phyloP scores from a whole-genome alignment of 2,888 invertebrate genomes.

The Craniophora ligustri region DNA sequence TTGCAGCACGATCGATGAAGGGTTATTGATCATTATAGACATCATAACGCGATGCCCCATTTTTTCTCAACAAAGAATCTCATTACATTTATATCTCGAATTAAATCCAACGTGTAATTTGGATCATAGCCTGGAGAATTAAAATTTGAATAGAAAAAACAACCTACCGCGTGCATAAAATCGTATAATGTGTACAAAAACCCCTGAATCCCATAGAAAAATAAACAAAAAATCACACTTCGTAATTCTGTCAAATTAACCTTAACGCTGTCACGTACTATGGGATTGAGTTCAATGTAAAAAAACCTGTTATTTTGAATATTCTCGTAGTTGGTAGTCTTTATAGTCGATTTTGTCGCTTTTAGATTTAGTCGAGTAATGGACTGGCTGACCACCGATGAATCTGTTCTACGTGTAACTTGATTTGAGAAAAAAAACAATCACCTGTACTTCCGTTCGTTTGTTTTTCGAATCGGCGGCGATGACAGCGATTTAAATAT shows the following conservation, averaged over 20 bases:
- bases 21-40: constrained; percentile 84
- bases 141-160: constrained; percentile 56
- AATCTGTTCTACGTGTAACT: constrained; percentile 66
- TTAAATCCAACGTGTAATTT: constrained; percentile 65
- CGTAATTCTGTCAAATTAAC: constrained; percentile 76
- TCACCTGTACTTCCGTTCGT: constrained; percentile 73
- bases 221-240: constrained; percentile 66
- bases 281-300: constrained; percentile 60
- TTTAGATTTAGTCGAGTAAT: constrained; percentile 56
- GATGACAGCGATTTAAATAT: constrained; percentile 65
- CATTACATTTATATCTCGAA: constrained; percentile 71
- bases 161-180: constrained; percentile 80
- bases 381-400: constrained; percentile 61
- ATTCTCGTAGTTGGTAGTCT: constrained; percentile 29
- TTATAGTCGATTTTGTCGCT: constrained; percentile 50
- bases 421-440: constrained; percentile 60
- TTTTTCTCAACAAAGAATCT: constrained; percentile 71
- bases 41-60: constrained; percentile 71
- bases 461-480: constrained; percentile 65
- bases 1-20: constrained; percentile 79
- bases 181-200: constrained; percentile 69
- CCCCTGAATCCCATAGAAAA: constrained; percentile 51
- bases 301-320: constrained; percentile 61
- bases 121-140: constrained; percentile 56
- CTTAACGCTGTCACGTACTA: constrained; percentile 78